Percentiles rank a stretch among this genome's conserved stretches.
Conservation (phyloP, 2,888 invertebrate species). For the Ichneumon xanthorius region DNA sequence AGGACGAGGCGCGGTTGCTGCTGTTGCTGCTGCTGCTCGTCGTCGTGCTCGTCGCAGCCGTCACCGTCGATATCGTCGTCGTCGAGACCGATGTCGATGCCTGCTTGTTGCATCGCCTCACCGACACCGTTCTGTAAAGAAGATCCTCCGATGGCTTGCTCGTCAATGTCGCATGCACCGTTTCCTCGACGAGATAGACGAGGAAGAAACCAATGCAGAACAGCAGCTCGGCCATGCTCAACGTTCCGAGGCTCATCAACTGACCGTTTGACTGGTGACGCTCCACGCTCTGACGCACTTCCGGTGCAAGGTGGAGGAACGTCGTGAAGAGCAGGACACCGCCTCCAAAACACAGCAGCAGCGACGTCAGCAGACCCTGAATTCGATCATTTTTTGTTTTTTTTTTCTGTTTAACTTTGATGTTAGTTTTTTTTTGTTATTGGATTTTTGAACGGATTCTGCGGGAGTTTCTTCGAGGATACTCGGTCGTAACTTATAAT, state of each 20-base stretch:
- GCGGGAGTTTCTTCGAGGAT: conserved; percentile 37
- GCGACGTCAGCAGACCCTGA: conserved; percentile 86
- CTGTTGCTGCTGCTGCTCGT: conserved; percentile 27
- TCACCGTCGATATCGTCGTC: conserved; percentile 66
- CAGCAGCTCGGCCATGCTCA: conserved; percentile 86
- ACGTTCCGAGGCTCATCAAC: conserved; percentile 84
- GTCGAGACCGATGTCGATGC: conserved; percentile 73
- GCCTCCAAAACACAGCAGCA: conserved; percentile 88
- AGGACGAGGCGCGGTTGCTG: conserved; percentile 42
- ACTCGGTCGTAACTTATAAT: conserved; percentile 3
- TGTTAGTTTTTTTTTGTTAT: background rate
- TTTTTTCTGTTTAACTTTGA: background rate
- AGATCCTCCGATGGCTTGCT: conserved; percentile 83
- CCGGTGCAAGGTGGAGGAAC: conserved; percentile 88
- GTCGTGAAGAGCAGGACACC: conserved; percentile 89
- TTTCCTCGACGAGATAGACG: conserved; percentile 88
- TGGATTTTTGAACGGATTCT: background rate
- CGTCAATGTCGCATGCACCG: conserved; percentile 86
- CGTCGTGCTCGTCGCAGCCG: conserved; percentile 58
- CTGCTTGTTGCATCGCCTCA: conserved; percentile 85
- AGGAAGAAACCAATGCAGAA: conserved; percentile 89
- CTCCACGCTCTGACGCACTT: conserved; percentile 87
- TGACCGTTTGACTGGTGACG: conserved; percentile 84
- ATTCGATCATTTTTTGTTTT: conserved; percentile 62
- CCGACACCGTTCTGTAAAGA: conserved; percentile 86